These are phyloP conservation scores for Diachasmimorpha longicaudata DNA, from an alignment of 1,140 invertebrate species.

Conservation along the genomic window DNA sequence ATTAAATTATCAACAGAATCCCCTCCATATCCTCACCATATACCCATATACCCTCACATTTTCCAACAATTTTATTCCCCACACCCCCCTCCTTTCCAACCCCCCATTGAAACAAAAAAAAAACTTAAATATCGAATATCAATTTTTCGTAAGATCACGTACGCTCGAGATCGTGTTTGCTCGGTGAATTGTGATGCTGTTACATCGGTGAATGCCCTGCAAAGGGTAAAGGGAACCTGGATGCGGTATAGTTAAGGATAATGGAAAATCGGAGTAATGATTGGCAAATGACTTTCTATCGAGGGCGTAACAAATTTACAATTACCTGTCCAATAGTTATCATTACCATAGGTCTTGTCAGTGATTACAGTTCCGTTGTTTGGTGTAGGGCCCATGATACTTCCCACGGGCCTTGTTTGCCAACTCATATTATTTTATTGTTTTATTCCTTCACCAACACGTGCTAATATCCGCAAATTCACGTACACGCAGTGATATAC, in stretches of 20 bases:
- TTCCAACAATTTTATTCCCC: too few relatives aligned
- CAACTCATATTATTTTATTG: slow-evolving; percentile 6
- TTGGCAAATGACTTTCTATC: slow-evolving; percentile 55
- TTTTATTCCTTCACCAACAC: background rate
- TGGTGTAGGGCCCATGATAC: slow-evolving; percentile 29
- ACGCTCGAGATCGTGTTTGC: slow-evolving; percentile 7
- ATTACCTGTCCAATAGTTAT: slow-evolving; percentile 56
- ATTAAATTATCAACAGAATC: too few relatives aligned
- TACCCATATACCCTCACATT: too few relatives aligned
- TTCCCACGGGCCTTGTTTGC: slow-evolving; percentile 43
- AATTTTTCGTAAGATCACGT: background rate
- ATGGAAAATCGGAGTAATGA: slow-evolving; percentile 57
- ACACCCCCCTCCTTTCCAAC: background rate
- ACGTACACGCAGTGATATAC: background rate
- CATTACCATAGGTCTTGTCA: slow-evolving; percentile 47
- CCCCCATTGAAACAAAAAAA: background rate
- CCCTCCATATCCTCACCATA: too few relatives aligned
- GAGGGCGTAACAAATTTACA: slow-evolving; percentile 58
- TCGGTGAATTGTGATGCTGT: background rate
- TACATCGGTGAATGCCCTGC: background rate
- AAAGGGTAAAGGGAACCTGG: background rate
- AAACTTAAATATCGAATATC: background rate
- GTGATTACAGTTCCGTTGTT: slow-evolving; percentile 44
- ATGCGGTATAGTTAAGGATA: slow-evolving; percentile 28
- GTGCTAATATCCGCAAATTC: background rate